Evolutionary conservation across 2,797 vertebrate genomes (phyloP).

Genomic region (Microchirus variegatus): DNA sequence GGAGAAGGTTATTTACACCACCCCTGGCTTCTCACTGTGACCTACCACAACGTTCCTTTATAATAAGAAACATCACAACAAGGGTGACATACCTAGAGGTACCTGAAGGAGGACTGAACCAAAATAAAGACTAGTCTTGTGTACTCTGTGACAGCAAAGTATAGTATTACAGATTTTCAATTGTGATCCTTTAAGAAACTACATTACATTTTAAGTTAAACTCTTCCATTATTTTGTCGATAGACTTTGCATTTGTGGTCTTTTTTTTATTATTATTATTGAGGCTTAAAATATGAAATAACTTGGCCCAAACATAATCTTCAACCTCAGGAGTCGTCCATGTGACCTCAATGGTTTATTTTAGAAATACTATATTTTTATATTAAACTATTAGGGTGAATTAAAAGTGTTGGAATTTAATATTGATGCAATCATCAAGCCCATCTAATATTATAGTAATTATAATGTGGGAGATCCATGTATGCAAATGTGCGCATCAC

Average conservation of each 20-base stretch:
- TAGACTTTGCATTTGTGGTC: slow-evolving; percentile 8
- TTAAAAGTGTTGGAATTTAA: slow-evolving; percentile 41
- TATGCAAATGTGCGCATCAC: slow-evolving; percentile 38
- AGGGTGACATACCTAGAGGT: slow-evolving; percentile 9
- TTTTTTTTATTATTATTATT: slow-evolving; percentile 1
- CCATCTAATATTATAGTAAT: slow-evolving; percentile 33
- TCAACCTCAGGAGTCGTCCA: slow-evolving; percentile 55
- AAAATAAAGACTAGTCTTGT: background rate
- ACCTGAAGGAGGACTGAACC: no score
- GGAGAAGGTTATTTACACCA: slow-evolving; percentile 71
- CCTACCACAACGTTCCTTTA: slow-evolving; percentile 40
- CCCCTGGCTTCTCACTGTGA: slow-evolving; percentile 60
- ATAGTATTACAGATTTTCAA: background rate
- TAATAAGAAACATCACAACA: slow-evolving; percentile 36
- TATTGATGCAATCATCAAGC: slow-evolving; percentile 36
- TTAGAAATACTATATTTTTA: slow-evolving; percentile 57
- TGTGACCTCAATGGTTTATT: slow-evolving; percentile 57
- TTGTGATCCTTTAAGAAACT: background rate
- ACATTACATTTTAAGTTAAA: background rate
- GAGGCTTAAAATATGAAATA: slow-evolving; percentile 36
- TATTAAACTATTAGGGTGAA: slow-evolving; percentile 59
- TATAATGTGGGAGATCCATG: slow-evolving; percentile 23
- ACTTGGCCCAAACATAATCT: slow-evolving; percentile 47
- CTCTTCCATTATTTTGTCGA: slow-evolving; percentile 4
- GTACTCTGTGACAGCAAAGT: background rate